Base-by-base conservation (phyloP, 1,140 invertebrate species). In the Drosophila lacteicornis region DNA sequence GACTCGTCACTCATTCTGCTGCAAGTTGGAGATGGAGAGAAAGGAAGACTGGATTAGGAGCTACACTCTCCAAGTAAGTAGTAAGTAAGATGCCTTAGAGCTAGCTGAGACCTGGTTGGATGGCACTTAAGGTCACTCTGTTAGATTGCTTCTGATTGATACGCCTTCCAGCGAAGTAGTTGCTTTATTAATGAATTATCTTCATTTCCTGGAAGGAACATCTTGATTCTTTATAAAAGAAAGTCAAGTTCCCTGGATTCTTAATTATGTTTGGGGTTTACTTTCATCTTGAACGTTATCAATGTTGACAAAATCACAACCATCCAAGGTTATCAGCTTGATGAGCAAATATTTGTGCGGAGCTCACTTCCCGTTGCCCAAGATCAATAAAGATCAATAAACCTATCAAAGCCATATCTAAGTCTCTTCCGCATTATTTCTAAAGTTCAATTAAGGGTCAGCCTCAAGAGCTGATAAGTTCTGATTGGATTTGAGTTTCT, bases 1-100 rank as follows among this genome's bases (percentile, higher is more conserved):
- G 67, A 74, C 61, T 69, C 73, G 46, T 88, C 83, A 87, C 68
- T 88, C 83, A 87, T 74, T 19, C 38, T 87, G 57, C 45, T 74
- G 51, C 11, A 53, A 67, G n/a, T 45, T 27, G 27, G 38, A 42
- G 25, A 51, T 19, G 3, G 4, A 36, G 11, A 22, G 22, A 22
- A 40, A 19, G 17, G 12, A 27, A 19, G 1, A 8, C 4, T 4
- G 50, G 27, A 46, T 40, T 30, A 45, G 36, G 47, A 15, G 6
- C 13, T 25, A 3, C 7, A 43, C 17, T 53, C n/a, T n/a, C 8
- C 17, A 30, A 25, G 9, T 7, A 30, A n/a, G 38, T 42, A 27
- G 19, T 19, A 19, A 19, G 19, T 19, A 19, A 19, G 50, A 11
- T 36, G 4, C n/a, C n/a, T 7, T 12, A 8, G n/a, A 19, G n/a